Percentiles rank a stretch among this genome's conserved stretches.
Evolutionary conservation across 2,113 vertebrate species (phyloP).

Genomic region (Daubentonia madagascariensis): DNA sequence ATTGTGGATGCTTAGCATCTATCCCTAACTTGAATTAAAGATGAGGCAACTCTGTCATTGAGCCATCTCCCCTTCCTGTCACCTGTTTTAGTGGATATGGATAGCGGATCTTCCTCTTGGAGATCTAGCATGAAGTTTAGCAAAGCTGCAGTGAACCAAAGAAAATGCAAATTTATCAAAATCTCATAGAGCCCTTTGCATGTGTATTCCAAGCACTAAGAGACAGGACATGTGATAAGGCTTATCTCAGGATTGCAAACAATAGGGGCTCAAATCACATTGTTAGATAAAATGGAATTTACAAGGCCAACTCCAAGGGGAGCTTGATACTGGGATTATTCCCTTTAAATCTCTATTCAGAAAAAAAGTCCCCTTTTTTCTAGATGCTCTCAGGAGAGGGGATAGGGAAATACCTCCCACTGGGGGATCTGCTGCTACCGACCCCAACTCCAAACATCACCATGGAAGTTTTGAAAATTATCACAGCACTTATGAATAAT

Average conservation of each 20-base stretch:
- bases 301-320: neutral
- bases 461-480: neutral
- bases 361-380: neutral
- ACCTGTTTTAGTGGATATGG: neutral
- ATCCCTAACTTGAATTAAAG: neutral
- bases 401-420: neutral
- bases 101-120: neutral
- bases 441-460: neutral
- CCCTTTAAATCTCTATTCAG: neutral
- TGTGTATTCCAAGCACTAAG: neutral
- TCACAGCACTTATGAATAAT: neutral
- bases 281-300: neutral
- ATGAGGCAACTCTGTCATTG: neutral
- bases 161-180: neutral
- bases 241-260: neutral
- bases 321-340: neutral
- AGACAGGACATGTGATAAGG: neutral
- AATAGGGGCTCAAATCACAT: neutral
- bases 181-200: neutral
- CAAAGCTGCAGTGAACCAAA: neutral
- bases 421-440: neutral
- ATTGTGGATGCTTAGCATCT: neutral
- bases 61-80: neutral
- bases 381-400: neutral
- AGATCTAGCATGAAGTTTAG: neutral